Percentiles rank a stretch among this genome's conserved stretches.
These are phyloP conservation scores for Drosophila siamana DNA, from an alignment of 2,888 invertebrate genomes.

Conservation along the genomic window DNA sequence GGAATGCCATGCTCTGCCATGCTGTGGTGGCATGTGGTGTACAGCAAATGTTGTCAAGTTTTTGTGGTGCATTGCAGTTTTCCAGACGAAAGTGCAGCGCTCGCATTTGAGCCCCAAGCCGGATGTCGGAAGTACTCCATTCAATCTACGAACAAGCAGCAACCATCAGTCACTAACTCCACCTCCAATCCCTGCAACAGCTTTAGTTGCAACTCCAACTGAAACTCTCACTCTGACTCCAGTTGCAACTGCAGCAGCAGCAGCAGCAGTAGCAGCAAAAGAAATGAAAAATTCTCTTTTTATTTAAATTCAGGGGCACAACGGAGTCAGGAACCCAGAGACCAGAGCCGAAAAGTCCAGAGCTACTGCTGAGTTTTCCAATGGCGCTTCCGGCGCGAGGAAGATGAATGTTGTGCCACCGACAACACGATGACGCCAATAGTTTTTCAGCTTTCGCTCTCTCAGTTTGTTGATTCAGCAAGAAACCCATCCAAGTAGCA, in stretches of 20 bases:
- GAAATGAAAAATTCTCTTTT: conserved; percentile 74
- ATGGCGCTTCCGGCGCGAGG: conserved; percentile 82
- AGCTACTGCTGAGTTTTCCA: conserved; percentile 65
- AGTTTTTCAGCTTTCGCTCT: conserved; percentile 61
- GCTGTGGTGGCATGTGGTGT: conserved; percentile 15
- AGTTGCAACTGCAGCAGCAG: conserved; percentile 21
- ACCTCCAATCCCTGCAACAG: conserved; percentile 1
- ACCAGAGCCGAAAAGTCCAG: conserved; percentile 11
- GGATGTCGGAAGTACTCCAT: conserved; percentile 82
- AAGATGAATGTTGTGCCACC: conserved; percentile 83
- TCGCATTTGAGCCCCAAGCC: conserved; percentile 62
- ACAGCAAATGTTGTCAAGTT: conserved; percentile 56
- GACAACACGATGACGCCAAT: conserved; percentile 84
- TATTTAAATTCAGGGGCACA: conserved; percentile 73
- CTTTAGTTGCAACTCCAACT: conserved; percentile 4
- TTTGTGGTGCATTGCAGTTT: conserved; percentile 68
- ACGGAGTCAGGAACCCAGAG: conserved; percentile 41
- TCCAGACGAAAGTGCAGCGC: conserved; percentile 74
- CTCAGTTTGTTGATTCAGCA: conserved; percentile 59
- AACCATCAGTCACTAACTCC: conserved; percentile 53
- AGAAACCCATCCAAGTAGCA: conserved; percentile 10
- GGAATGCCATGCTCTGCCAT: not conserved
- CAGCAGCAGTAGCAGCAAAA: conserved; percentile 38
- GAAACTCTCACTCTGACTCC: conserved; percentile 20
- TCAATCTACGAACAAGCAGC: conserved; percentile 76